Evolutionary conservation across 2,797 vertebrate genomes (phyloP).

Genomic region (Heliangelus exortis): DNA sequence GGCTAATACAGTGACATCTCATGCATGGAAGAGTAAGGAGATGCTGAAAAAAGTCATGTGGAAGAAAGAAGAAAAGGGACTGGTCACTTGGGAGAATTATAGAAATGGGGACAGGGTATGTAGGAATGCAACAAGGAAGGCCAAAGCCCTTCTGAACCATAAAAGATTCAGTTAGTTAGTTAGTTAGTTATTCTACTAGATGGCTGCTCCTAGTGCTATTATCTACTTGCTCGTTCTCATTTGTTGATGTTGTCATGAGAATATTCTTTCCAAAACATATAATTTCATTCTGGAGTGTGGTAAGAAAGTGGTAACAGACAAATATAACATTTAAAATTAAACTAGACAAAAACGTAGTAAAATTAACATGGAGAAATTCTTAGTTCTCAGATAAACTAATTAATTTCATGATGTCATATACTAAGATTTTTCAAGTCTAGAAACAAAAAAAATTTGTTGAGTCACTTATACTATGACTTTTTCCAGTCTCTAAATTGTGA

Average conservation of each 20-base stretch:
- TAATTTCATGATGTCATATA: neutral
- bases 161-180: no score
- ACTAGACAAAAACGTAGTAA: neutral
- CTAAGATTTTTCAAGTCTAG: neutral
- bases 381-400: neutral
- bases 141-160: no score
- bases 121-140: no score
- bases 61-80: no score
- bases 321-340: neutral
- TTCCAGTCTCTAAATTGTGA: neutral
- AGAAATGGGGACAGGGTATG: no score
- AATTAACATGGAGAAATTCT: neutral
- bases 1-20: neutral
- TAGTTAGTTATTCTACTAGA: no score
- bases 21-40: no score
- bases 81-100: no score
- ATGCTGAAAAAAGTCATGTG: no score
- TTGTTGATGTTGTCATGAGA: neutral
- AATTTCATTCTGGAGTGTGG: neutral
- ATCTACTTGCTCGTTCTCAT: neutral
- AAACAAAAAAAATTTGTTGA: neutral
- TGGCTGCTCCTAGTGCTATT: neutral
- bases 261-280: neutral
- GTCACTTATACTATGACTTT: neutral
- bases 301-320: neutral